phyloP scores from a whole-genome alignment of 2,797 vertebrate species.

The Melanitta fusca region DNA sequence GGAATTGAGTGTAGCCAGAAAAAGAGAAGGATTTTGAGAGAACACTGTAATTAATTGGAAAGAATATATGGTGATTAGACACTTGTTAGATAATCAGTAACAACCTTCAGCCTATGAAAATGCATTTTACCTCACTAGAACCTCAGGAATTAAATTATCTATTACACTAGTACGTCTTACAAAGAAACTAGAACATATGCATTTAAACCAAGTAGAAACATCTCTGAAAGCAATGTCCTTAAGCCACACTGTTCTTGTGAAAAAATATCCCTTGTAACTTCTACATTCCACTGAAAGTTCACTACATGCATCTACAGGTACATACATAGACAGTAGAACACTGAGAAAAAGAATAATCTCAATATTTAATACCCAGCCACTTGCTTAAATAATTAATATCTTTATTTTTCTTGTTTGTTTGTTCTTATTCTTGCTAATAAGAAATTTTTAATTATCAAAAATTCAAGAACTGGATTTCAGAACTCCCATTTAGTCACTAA shows the following conservation, averaged over 20 bases:
- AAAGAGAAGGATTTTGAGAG: neutral
- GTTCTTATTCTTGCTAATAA: neutral
- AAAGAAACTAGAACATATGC: neutral
- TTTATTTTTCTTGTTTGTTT: neutral
- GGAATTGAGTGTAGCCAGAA: neutral
- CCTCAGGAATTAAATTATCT: neutral
- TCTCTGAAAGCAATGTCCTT: neutral
- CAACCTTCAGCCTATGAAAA: neutral
- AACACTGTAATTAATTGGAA: neutral
- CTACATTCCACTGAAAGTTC: too few species aligned
- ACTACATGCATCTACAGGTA: neutral
- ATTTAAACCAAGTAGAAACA: neutral
- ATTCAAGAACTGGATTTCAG: neutral
- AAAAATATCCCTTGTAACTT: neutral
- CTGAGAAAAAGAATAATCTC: too few species aligned
- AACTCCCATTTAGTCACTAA: neutral
- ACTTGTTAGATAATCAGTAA: neutral
- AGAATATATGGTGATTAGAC: neutral
- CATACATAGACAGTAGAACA: neutral
- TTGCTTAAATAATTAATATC: neutral
- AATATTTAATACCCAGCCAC: neutral
- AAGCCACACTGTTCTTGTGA: neutral
- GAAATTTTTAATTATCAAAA: neutral
- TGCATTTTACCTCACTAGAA: neutral
- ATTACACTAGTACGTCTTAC: neutral